Conservation (phyloP, 2,797 vertebrate species). For the Channa striata region DNA sequence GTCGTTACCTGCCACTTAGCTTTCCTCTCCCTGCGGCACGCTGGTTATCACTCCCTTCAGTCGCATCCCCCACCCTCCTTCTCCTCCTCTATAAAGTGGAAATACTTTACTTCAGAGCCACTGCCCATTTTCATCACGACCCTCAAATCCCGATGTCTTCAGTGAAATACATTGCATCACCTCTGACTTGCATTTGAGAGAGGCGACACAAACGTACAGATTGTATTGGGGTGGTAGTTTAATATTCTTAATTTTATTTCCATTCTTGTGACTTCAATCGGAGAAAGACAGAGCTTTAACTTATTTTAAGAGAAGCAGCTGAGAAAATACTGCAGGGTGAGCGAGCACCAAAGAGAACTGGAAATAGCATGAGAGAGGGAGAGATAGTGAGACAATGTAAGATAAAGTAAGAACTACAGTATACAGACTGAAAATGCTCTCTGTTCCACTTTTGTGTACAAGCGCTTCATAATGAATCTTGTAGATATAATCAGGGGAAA, state of each 20-base stretch:
- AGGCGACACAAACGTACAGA: neutral
- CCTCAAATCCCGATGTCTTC: constrained; percentile 24
- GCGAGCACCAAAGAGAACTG: constrained; percentile 1
- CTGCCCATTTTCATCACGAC: constrained; percentile 35
- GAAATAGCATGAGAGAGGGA: neutral
- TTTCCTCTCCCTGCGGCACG: constrained; percentile 62
- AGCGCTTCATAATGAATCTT: neutral
- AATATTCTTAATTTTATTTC: neutral
- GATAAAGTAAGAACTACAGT: neutral
- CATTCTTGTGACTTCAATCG: constrained; percentile 18
- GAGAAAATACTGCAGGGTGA: constrained; percentile 17
- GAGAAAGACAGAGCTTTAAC: neutral
- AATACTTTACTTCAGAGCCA: constrained; percentile 48
- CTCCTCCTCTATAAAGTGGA: constrained; percentile 44
- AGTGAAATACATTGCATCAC: constrained; percentile 25
- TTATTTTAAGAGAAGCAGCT: neutral
- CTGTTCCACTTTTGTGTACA: neutral
- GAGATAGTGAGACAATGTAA: neutral
- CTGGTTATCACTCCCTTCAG: constrained; percentile 45
- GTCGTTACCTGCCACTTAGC: constrained; percentile 71
- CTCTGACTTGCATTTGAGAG: constrained; percentile 8
- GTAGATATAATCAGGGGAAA: neutral
- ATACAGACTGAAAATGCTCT: constrained; percentile 1
- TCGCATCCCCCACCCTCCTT: neutral
- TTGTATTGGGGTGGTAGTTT: neutral